Evolutionary conservation across 1,140 invertebrate species (phyloP), one percentile per base, ranked within the genome.

Genomic region (Homalodisca vitripennis): DNA sequence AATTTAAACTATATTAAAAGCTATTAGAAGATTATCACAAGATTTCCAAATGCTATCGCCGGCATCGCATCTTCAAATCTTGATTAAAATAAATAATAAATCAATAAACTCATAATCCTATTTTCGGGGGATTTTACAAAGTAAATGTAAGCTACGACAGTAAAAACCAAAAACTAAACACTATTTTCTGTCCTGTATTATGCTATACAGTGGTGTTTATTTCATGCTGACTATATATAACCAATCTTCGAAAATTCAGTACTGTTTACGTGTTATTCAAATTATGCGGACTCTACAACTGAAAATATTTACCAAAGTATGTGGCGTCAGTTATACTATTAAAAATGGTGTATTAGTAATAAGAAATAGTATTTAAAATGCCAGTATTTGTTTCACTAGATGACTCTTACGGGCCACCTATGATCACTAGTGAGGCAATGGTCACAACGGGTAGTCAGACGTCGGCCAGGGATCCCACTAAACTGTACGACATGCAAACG

Each of bases 371-470:
- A 53, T 12, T 53, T 14, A 14, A 20, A 17, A 53, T 20, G 20
- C 10, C 3, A 22, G 3, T 53, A 6, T 12, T 14, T 53, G 20
- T 3, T 53, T 53, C 22, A 14, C 12, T 41, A 14, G 48, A 3
- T 3, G 12, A 20, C 6, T 12, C 20, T 12, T 53, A 3, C 48
- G 20, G 12, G 48, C 22, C 20, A 12, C 48, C 48, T 12, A 26
- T 6, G 6, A 60, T 60, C 6, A 60, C 55, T 13, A 60, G 55
- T 27, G 55, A 60, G 29, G 55, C 14, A 10, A 60, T 60, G 55
- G 55, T 60, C 3, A 60, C 55, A 27, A 60, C 22, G 10, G 24
- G 27, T 3, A 60, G 55, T 30, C 55, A 60, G 24, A 60, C 2
- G 2, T 60, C 55, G 14, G 10, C 10, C 10, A 60, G 27, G 24